Evolutionary conservation across 2,797 vertebrate genomes (phyloP), one percentile per base, ranked within the genome.

Genomic region (Hozukius guyotensis): DNA sequence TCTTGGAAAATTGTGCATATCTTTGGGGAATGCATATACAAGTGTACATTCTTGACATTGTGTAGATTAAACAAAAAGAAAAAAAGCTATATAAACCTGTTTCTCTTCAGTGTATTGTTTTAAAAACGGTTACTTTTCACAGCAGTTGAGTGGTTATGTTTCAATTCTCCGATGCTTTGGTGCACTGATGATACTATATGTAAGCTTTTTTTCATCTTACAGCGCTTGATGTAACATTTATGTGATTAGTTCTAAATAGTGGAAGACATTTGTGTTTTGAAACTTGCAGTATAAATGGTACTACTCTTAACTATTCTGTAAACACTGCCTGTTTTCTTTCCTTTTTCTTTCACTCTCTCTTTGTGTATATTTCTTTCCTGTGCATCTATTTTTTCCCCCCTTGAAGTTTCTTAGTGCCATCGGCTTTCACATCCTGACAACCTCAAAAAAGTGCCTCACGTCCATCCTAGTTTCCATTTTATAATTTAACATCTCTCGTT

Each of bases 381-480:
- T 91, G 92, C 91, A 93, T 92, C 75, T 87, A 46, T 95, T 92
- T 75, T 83, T 70, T 71, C 61, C 61, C 49, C n/a, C 18, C 46
- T 74, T 59, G 56, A 61, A 75, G 72, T 95, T 76, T 89, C 94
- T 94, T 96, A 95, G 95, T 97, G 95, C 95, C 96, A 93, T 97
- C 84, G 62, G 87, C 93, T 96, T 97, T 97, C 93, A 93, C 94
- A 93, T 94, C 96, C 94, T 93, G 92, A 97, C 95, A 94, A 97
- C 97, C 96, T 96, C 96, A 92, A 96, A 96, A 93, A 98, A 99
- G 98, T 99, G 98, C 98, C 98, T 99, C 97, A 96, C 94, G 96
- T 97, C 95, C 95, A 96, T 96, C 96, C 93, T 94, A 94, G 94
- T 95, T 96, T 96, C 96, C 96, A 97, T 97, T 95, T 95, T 95